Evolutionary conservation across 64 coral and sea anemone genomes (phyloP).

Genomic region (Platygyra sinensis): DNA sequence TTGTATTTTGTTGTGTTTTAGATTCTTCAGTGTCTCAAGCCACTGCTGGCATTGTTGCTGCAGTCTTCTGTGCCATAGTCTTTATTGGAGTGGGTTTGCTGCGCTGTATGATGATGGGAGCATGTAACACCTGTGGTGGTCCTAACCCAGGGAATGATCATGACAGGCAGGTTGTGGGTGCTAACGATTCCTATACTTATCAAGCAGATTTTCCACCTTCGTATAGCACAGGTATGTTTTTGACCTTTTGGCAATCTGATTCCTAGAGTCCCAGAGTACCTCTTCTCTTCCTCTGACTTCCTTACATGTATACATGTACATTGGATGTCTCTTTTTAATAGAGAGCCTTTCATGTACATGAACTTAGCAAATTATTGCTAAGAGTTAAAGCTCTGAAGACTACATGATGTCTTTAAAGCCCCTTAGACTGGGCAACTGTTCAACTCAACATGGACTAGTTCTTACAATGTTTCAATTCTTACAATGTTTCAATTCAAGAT

Average conservation of each 20-base stretch:
- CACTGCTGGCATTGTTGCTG: slow-evolving; percentile 87
- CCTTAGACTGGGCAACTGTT: too few relatives aligned
- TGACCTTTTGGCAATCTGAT: background rate
- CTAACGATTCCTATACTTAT: slow-evolving; percentile 58
- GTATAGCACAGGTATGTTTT: slow-evolving; percentile 72
- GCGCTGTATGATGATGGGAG: slow-evolving; percentile 72
- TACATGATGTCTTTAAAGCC: too few relatives aligned
- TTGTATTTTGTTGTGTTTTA: background rate
- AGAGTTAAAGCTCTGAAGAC: too few relatives aligned
- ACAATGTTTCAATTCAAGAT: too few relatives aligned
- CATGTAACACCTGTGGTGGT: slow-evolving; percentile 40
- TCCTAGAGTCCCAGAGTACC: too few relatives aligned
- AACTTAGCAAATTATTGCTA: too few relatives aligned
- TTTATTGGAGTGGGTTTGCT: slow-evolving; percentile 78
- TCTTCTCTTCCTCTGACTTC: too few relatives aligned
- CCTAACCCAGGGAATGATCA: background rate
- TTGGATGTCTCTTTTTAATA: too few relatives aligned
- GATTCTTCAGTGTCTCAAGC: slow-evolving; percentile 50
- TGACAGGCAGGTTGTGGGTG: slow-evolving; percentile 56
- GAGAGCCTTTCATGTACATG: too few relatives aligned
- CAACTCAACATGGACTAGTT: too few relatives aligned
- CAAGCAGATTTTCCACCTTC: slow-evolving; percentile 74
- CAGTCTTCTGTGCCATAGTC: slow-evolving; percentile 80
- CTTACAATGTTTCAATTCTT: too few relatives aligned
- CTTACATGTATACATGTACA: too few relatives aligned